Percentiles rank a stretch among this genome's conserved stretches.
These are phyloP conservation scores for Sebastes elongatus DNA, from an alignment of 2,797 vertebrate genomes.

Conservation along the genomic window DNA sequence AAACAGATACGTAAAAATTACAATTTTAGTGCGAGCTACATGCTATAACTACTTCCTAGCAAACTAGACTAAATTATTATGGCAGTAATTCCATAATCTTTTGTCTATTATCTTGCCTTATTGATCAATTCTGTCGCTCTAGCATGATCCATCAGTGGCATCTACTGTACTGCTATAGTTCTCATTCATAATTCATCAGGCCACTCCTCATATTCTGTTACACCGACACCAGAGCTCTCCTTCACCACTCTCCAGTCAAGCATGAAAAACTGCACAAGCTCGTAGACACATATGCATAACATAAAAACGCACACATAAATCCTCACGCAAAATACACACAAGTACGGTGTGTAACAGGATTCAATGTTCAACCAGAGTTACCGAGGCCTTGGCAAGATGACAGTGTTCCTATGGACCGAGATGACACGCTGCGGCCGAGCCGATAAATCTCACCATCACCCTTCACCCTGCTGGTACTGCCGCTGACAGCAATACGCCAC, in stretches of 20 bases:
- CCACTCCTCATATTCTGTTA: constrained; percentile 54
- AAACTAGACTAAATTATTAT: not conserved
- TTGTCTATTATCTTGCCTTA: not conserved
- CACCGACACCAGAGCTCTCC: constrained; percentile 28
- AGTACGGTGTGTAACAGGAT: constrained; percentile 5
- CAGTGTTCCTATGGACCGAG: constrained; percentile 29
- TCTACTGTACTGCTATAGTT: constrained; percentile 37
- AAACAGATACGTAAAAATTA: not conserved
- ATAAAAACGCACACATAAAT: constrained; percentile 12
- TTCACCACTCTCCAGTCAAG: not conserved
- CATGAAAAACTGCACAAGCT: not conserved
- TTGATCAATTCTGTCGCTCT: constrained; percentile 16
- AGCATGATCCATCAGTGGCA: constrained; percentile 19
- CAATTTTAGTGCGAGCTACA: not conserved
- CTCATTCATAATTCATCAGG: constrained; percentile 69
- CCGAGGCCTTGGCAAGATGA: constrained; percentile 37
- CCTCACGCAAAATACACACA: not conserved
- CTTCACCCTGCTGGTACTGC: constrained; percentile 26
- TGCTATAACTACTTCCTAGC: not conserved
- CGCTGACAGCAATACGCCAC: constrained; percentile 31
- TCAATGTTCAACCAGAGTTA: constrained; percentile 23
- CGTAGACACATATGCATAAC: not conserved
- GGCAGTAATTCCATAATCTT: not conserved
- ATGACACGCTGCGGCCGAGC: constrained; percentile 44
- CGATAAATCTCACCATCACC: constrained; percentile 58